These are phyloP conservation scores for Hymenopus coronatus DNA, from an alignment of 2,888 invertebrate genomes.

Conservation along the genomic window DNA sequence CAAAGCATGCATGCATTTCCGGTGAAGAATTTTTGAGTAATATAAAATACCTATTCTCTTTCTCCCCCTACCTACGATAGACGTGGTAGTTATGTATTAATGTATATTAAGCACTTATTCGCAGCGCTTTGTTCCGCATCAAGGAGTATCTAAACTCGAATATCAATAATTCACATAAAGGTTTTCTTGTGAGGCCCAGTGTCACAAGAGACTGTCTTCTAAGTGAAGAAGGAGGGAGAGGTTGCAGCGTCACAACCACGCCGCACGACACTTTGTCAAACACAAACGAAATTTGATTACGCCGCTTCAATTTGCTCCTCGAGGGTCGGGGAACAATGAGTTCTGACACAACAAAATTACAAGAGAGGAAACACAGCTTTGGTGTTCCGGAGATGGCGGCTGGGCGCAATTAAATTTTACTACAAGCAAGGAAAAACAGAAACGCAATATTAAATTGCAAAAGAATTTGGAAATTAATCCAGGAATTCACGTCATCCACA, in stretches of 20 bases:
- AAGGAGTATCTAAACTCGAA: too few relatives aligned
- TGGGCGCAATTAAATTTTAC: background rate
- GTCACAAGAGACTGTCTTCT: background rate
- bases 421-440: background rate
- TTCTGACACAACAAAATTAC: too few relatives aligned
- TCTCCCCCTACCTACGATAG: too few relatives aligned
- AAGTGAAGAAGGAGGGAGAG: background rate
- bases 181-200: background rate
- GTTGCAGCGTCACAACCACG: conserved; percentile 21
- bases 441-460: background rate
- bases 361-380: background rate
- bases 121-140: too few relatives aligned
- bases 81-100: too few relatives aligned
- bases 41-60: accelerated
- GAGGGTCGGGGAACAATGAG: background rate
- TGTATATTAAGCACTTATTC: too few relatives aligned
- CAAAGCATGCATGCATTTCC: too few relatives aligned
- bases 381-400: background rate
- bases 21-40: too few relatives aligned
- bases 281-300: conserved; percentile 27
- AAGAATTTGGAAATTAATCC: background rate
- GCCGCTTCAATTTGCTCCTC: background rate
- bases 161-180: too few relatives aligned
- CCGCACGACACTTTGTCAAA: conserved; percentile 25
- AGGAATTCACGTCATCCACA: background rate